phyloP scores from a whole-genome alignment of 2,888 invertebrate genomes.

The Polyploca ridens region DNA sequence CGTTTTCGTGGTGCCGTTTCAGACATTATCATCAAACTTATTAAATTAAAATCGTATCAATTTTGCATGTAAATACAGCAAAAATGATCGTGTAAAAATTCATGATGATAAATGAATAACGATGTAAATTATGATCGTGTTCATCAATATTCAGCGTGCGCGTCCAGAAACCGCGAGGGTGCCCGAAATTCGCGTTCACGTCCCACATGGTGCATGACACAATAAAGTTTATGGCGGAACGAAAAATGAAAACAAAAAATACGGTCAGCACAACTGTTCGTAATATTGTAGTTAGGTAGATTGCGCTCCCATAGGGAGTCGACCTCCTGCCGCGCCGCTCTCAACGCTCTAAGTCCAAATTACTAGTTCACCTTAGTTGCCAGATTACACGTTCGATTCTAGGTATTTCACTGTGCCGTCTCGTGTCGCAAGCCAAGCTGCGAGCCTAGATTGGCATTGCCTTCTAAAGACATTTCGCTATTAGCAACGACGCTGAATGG shows the following conservation, averaged over 20 bases:
- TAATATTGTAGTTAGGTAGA: conserved; percentile 62
- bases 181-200: conserved; percentile 55
- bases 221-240: conserved; percentile 69
- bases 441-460: conserved; percentile 39
- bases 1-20: conserved; percentile 24
- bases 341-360: conserved; percentile 61
- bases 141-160: conserved; percentile 53
- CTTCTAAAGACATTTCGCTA: conserved; percentile 14
- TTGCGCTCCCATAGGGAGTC: conserved; percentile 65
- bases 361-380: conserved; percentile 57
- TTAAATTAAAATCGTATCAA: conserved; percentile 14
- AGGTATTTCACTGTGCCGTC: conserved; percentile 34
- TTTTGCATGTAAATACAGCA: conserved; percentile 10
- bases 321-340: conserved; percentile 67
- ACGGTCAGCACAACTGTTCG: conserved; percentile 68
- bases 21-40: conserved; percentile 21
- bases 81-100: background rate
- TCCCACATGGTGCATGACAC: conserved; percentile 70
- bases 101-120: conserved; percentile 22
- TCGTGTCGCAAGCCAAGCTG: conserved; percentile 31
- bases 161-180: conserved; percentile 42
- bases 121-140: conserved; percentile 40
- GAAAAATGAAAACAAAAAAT: conserved; percentile 61
- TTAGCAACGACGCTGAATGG: background rate
- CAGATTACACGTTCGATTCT: conserved; percentile 46